Evolutionary conservation across 1,140 invertebrate genomes (phyloP).

Genomic region (Musca domestica): DNA sequence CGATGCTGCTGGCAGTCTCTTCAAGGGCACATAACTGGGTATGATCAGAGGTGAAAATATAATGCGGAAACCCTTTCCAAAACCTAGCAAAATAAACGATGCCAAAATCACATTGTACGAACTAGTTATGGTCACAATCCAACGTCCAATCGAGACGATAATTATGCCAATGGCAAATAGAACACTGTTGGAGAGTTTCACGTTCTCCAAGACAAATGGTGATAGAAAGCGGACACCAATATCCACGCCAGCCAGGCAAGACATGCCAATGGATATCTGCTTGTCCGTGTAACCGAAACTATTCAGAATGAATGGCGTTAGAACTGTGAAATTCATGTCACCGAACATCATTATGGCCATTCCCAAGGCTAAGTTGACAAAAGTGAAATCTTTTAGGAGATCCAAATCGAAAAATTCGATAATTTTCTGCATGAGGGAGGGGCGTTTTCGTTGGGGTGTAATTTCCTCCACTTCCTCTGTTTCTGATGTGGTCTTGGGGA

Average conservation of each 20-base stretch:
- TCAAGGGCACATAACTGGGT: no score
- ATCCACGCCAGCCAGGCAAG: constrained; percentile 61
- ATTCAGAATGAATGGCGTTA: constrained; percentile 69
- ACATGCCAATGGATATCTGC: constrained; percentile 63
- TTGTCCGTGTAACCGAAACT: constrained; percentile 56
- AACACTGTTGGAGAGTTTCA: constrained; percentile 62
- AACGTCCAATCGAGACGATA: no score
- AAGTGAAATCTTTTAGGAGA: constrained; percentile 64
- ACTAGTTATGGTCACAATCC: no score
- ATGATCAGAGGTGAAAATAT: no score
- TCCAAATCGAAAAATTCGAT: constrained; percentile 65
- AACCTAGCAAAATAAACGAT: constrained; percentile 56
- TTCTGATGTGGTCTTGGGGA: constrained; percentile 28
- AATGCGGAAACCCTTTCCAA: constrained; percentile 67
- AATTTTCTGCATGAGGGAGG: constrained; percentile 57
- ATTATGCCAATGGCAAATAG: constrained; percentile 69
- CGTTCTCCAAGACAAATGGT: constrained; percentile 61
- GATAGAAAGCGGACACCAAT: constrained; percentile 62
- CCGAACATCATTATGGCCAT: no score
- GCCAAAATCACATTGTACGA: constrained; percentile 35
- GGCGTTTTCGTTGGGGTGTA: constrained; percentile 42
- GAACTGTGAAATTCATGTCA: constrained; percentile 68
- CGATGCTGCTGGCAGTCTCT: no score
- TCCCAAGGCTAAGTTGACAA: constrained; percentile 66
- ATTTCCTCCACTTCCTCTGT: constrained; percentile 42